Evolutionary conservation across 2,888 invertebrate genomes (phyloP), one percentile per base, ranked within the genome.

Genomic region (Dinocampus coccinellae): DNA sequence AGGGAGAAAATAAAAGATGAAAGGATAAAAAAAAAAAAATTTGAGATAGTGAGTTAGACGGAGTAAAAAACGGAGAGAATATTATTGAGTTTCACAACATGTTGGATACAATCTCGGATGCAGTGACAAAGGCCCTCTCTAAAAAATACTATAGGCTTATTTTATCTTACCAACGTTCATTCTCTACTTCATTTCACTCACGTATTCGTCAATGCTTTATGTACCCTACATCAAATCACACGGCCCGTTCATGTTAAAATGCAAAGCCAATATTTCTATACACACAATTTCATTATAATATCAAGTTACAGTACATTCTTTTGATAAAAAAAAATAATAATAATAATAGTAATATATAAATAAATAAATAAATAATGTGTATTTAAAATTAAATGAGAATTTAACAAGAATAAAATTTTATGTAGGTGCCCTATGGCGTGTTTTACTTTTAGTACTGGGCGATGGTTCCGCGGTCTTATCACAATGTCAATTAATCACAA

Each of bases 401-500:
- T 74, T 70, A 75, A 65, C 34, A 22, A 29, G 66, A 66, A 65
- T 70, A 53, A 65, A 70, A 65, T 70, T 70, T 70, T 70, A 70
- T 70, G 66, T 26, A 36, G 24, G 36, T 34, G 65, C 29, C 26
- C 70, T 62, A 75, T 77, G 73, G 77, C 77, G 75, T 77, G 75
- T 74, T 76, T 75, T 70, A 63, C 70, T 68, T 75, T 74, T 73
- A 57, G 71, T 61, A 71, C 64, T n/a, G 64, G 63, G 62, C 71
- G 73, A 76, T 74, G 73, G 72, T 73, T 77, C 65, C 69, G 65
- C 57, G 71, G 53, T 58, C 57, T 75, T 75, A 77, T 77, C 77
- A 71, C 75, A 63, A 73, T 61, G 66, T 74, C 77, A 72, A 77
- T 77, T 77, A 77, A 77, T 77, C 77, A 77, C 77, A 55, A 61